phyloP scores from a whole-genome alignment of 2,888 invertebrate genomes.

The Drosophila ochracea region DNA sequence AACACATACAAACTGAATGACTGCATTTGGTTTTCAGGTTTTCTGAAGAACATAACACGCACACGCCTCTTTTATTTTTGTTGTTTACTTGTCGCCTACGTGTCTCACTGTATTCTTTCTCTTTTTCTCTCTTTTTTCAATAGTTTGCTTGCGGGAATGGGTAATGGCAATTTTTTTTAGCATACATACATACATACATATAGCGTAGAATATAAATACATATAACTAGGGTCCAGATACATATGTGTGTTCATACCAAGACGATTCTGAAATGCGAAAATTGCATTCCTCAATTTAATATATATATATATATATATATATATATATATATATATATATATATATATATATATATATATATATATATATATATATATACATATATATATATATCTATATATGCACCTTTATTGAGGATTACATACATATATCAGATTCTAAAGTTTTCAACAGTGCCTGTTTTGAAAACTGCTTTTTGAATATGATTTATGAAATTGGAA shows the following conservation, averaged over 20 bases:
- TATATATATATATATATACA: background rate
- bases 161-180: constrained; percentile 85
- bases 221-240: constrained; percentile 15
- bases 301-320: background rate
- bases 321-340: background rate
- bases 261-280: background rate
- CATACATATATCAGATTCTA: background rate
- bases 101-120: constrained; percentile 57
- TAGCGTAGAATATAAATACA: constrained; percentile 10
- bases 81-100: constrained; percentile 47
- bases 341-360: background rate
- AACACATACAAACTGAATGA: constrained; percentile 2
- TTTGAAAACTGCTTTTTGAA: background rate
- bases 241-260: background rate
- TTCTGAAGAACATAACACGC: constrained; percentile 10
- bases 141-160: constrained; percentile 85
- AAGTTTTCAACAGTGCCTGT: background rate
- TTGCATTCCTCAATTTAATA: background rate
- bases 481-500: background rate
- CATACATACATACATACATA: constrained; percentile 31
- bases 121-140: constrained; percentile 65
- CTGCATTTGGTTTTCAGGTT: constrained; percentile 23
- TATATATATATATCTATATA: background rate
- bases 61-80: constrained; percentile 31
- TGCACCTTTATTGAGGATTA: background rate